A percentile compares a stretch with the other conserved stretches of the same genome.
Conservation (phyloP, 2,113 vertebrate genomes). For the Opisthocomus hoazin region DNA sequence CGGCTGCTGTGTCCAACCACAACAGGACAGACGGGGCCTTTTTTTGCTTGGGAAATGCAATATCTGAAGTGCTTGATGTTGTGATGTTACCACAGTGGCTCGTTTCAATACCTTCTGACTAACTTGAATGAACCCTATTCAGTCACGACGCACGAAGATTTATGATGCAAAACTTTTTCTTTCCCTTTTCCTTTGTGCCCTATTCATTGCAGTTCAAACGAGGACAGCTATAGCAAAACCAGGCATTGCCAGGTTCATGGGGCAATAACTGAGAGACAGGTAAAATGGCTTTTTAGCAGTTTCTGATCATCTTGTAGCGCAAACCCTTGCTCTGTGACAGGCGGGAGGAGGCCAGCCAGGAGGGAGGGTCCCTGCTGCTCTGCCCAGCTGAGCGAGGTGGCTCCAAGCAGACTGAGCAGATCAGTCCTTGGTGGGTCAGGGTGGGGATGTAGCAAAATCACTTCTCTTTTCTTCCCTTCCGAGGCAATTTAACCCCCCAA, state of each 20-base stretch:
- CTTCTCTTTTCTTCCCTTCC: neutral
- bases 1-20: too few relatives aligned
- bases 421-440: neutral
- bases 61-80: neutral
- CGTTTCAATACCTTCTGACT: neutral
- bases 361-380: accelerated
- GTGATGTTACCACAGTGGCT: neutral
- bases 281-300: neutral
- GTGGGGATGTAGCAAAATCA: neutral
- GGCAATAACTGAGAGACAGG: neutral
- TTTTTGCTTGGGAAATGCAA: neutral
- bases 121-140: neutral
- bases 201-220: neutral
- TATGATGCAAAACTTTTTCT: neutral
- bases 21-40: neutral
- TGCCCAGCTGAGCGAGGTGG: neutral
- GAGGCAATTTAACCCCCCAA: neutral
- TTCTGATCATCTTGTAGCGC: neutral
- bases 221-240: neutral
- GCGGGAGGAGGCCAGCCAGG: neutral
- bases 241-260: neutral
- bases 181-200: neutral
- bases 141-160: neutral
- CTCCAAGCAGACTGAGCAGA: neutral
- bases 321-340: neutral